Evolutionary conservation across 2,888 invertebrate species (phyloP), one percentile per base, ranked within the genome.

Genomic region (Atrina japonica): DNA sequence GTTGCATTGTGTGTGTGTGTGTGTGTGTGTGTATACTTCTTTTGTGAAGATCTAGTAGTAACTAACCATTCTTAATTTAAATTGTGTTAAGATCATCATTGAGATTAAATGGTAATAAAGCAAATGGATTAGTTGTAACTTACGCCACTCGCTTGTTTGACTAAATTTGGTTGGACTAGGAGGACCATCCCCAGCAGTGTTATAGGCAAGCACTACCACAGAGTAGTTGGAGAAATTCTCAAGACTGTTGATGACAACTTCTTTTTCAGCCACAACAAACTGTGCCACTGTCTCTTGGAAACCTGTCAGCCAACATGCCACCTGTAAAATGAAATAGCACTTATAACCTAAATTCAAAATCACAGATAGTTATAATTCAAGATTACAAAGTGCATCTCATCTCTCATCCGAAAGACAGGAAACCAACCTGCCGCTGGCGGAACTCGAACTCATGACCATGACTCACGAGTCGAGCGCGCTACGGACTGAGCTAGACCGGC

Each of bases 171-270:
- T 59, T 1, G 93, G 91, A 1, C 97, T 96, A 35, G 96, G 93
- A 0, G 98, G 98, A 0, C 99, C 98, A 91, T 98, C 98, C 6
- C 99, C 99, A 14, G 99, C 99, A 0, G 98, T 96, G 92, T 99
- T 99, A 90, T 98, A 99, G 0, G 98, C 97, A 78, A 97, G 91
- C 65, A 99, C 95, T 91, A 96, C 96, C 73, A 98, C 95, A 35
- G 94, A 93, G 90, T 98, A 98, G 84, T 96, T 94, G 0, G 97
- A 97, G 91, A 94, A 98, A 91, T 97, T 97, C 88, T 97, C 96
- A 16, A 98, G 93, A 87, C 96, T 96, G 0, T 96, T 95, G 16
- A 98, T 92, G 72, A 77, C 9, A 0, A 76, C 70, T 7, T 73
- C 63, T 23, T 69, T 95, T 93, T 0, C 94, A 27, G 77, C 73